phyloP scores from a whole-genome alignment of 1,140 invertebrate genomes.

The Archegozetes longisetosus region DNA sequence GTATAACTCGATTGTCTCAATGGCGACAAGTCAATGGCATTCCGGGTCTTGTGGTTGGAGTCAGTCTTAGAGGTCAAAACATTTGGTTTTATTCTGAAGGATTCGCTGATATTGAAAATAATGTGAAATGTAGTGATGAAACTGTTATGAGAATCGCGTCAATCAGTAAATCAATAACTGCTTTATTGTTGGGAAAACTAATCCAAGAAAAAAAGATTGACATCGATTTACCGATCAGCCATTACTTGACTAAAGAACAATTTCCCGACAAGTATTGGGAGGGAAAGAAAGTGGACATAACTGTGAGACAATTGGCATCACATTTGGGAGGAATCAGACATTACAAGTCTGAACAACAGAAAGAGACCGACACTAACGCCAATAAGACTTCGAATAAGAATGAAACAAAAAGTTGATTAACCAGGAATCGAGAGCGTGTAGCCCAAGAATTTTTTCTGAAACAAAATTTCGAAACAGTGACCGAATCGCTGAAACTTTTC shows the following conservation, averaged over 20 bases:
- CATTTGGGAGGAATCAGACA: conserved; percentile 40
- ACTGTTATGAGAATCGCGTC: conserved; percentile 46
- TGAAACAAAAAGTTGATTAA: too few species aligned
- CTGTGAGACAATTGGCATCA: conserved; percentile 35
- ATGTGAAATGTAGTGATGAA: conserved; percentile 31
- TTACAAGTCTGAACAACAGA: conserved; percentile 26
- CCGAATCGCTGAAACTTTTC: conserved; percentile 39
- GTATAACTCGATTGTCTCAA: neutral
- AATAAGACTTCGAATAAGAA: neutral
- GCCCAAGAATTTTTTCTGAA: conserved; percentile 27
- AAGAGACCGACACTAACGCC: neutral
- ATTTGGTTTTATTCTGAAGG: conserved; percentile 39
- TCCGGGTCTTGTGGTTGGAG: conserved; percentile 39
- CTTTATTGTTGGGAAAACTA: conserved; percentile 37
- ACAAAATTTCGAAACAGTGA: conserved; percentile 31
- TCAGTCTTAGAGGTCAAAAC: conserved; percentile 37
- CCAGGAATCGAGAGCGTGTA: conserved; percentile 11
- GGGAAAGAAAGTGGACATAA: conserved; percentile 34
- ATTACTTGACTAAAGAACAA: conserved; percentile 32
- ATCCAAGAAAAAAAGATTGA: conserved; percentile 39
- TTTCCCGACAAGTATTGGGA: conserved; percentile 38
- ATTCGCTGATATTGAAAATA: conserved; percentile 42
- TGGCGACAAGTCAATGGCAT: conserved; percentile 3
- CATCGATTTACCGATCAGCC: conserved; percentile 39
- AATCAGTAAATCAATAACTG: conserved; percentile 44